A percentile compares a stretch with the other conserved stretches of the same genome.
phyloP scores from a whole-genome alignment of 2,888 invertebrate species.

The Ptilodon capucinus region DNA sequence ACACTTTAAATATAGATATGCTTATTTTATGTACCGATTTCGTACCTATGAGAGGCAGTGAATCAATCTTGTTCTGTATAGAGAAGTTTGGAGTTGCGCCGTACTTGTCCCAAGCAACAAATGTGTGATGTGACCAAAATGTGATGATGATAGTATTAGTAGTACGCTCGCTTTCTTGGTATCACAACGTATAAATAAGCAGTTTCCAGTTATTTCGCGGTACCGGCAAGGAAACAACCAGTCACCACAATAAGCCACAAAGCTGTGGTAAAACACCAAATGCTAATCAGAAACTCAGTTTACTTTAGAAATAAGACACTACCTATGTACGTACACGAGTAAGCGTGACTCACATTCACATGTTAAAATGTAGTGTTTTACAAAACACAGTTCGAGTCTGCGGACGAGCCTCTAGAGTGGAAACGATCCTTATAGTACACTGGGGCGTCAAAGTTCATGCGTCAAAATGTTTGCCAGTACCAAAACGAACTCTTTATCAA shows the following conservation, averaged over 20 bases:
- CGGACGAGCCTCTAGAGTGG: constrained; percentile 1
- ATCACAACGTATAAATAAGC: not conserved
- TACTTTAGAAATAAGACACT: constrained; percentile 40
- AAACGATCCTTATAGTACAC: constrained; percentile 24
- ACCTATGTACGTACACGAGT: constrained; percentile 28
- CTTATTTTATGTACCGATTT: not conserved
- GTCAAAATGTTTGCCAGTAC: too few relatives aligned
- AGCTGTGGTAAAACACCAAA: constrained; percentile 21
- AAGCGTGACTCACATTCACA: constrained; percentile 41
- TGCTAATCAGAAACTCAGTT: constrained; percentile 42
- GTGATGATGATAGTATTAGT: too few relatives aligned
- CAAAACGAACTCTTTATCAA: too few relatives aligned
- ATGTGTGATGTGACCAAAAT: too few relatives aligned
- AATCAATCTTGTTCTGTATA: too few relatives aligned
- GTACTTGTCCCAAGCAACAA: too few relatives aligned
- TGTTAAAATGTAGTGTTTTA: constrained; percentile 40
- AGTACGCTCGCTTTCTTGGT: too few relatives aligned
- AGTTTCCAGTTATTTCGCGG: constrained; percentile 8
- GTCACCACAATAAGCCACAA: constrained; percentile 6
- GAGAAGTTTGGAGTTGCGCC: too few relatives aligned
- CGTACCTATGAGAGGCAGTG: not conserved
- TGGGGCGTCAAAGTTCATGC: too few relatives aligned
- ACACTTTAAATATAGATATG: constrained; percentile 19
- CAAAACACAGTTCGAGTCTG: constrained; percentile 28
- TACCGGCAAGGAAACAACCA: constrained; percentile 22